Base-by-base conservation (phyloP, 92 coral and sea anemone genomes). In the Actinostola sp. region DNA sequence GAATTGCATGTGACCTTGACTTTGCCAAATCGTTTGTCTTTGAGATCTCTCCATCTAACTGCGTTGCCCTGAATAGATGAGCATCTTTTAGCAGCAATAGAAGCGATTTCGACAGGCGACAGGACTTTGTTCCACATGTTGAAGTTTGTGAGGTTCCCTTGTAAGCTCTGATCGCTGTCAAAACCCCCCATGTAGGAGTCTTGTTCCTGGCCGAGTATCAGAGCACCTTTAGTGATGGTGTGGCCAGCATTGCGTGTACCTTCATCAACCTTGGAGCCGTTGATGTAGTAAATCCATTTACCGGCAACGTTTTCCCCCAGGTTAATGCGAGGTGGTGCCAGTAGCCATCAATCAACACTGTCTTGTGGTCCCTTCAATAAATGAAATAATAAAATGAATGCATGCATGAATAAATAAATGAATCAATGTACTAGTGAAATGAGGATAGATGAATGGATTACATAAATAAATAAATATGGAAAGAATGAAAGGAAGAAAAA, bases 141-240 rank as follows among this genome's bases (percentile, higher is more conserved):
- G 8, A 71, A 10, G 6, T 35, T 27, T 17, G 63, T 29, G 7
- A 71, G 64, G 15, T 57, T 71, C 10, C 77, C 77, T 12, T 71
- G 30, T 2, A 53, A 71, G 9, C 33, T 24, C 32, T 54, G 52
- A 21, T 1, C 0, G 20, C 11, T 10, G 14, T 20, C 12, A 24
- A 35, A 57, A 39, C 77, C 23, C 0, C 77, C 67, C 15, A 26
- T 51, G 38, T 63, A 63, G n/a, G 62, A 17, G 48, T 75, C 81
- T 27, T 63, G 72, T 32, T 75, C 81, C 42, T 75, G 81, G 8
- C 81, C 81, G 13, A 75, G 38, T 0, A 63, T 44, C 33, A 75
- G 23, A 0, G 16, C 61, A 8, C 81, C 81, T 4, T 29, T 12
- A 19, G 20, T 19, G 45, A 75, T 75, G 13, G 29, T 48, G 0